phyloP scores from a whole-genome alignment of 2,797 vertebrate species.

The Odontamblyopus rebecca region DNA sequence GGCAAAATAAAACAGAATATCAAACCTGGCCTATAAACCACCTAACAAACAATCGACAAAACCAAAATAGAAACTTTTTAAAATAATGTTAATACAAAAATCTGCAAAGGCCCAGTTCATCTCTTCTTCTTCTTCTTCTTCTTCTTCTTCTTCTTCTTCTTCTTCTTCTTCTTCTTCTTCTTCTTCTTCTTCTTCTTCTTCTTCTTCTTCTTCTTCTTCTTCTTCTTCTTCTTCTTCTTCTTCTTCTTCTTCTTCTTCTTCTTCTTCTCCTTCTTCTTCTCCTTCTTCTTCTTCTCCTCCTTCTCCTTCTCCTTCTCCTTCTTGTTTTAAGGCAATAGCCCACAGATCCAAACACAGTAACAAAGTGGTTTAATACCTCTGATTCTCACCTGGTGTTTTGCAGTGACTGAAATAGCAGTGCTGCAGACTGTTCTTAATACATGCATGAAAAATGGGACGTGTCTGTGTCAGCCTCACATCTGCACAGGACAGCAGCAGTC shows the following conservation, averaged over 20 bases:
- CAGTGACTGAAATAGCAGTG: slow-evolving; percentile 57
- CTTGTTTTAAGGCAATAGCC: background rate
- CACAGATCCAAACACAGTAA: slow-evolving; percentile 14
- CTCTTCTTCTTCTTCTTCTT: background rate
- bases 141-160: background rate
- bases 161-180: background rate
- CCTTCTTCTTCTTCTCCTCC: too few relatives aligned
- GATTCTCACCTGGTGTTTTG: slow-evolving; percentile 54
- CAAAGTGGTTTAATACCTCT: slow-evolving; percentile 19
- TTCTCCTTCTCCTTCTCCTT: background rate
- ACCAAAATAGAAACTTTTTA: background rate
- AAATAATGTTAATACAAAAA: background rate
- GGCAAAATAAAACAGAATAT: background rate
- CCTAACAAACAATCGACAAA: background rate
- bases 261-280: too few relatives aligned
- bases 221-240: too few relatives aligned
- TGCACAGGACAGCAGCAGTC: slow-evolving; percentile 33
- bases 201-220: too few relatives aligned
- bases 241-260: too few relatives aligned
- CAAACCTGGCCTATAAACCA: slow-evolving; percentile 12
- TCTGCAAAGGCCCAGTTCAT: slow-evolving; percentile 3
- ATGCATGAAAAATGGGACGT: slow-evolving; percentile 51
- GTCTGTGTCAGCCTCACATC: slow-evolving; percentile 36
- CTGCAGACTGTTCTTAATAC: slow-evolving; percentile 34
- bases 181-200: background rate